These are phyloP conservation scores for Micropoecilia bifurca DNA, from an alignment of 2,797 vertebrate genomes.

Conservation along the genomic window DNA sequence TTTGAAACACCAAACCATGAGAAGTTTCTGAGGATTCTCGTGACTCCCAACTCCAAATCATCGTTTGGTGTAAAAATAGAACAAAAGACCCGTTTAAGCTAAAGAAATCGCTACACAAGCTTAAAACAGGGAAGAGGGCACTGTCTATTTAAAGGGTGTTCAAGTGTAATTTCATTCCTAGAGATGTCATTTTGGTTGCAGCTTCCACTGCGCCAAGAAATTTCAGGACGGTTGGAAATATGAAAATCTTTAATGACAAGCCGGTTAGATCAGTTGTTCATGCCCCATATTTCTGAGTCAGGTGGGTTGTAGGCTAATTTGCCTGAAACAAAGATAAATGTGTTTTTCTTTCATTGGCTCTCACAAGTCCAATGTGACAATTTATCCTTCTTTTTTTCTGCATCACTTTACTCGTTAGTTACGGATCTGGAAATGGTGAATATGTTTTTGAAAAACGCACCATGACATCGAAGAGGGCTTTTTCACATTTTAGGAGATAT, in stretches of 20 bases:
- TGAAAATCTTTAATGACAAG: neutral
- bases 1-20: neutral
- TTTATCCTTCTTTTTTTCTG: constrained; percentile 11
- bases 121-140: neutral
- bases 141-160: neutral
- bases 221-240: neutral
- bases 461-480: constrained; percentile 11
- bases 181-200: neutral
- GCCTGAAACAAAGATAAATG: constrained; percentile 21
- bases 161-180: neutral
- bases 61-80: neutral
- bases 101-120: neutral
- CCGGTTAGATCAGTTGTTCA: neutral
- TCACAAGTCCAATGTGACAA: constrained; percentile 24
- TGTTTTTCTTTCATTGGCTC: constrained; percentile 28
- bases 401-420: neutral
- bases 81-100: neutral
- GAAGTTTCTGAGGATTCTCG: neutral
- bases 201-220: neutral
- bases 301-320: constrained; percentile 29
- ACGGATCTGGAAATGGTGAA: neutral
- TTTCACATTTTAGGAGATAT: neutral
- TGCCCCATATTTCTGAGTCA: constrained; percentile 28
- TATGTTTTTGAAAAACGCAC: neutral
- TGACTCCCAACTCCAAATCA: neutral